phyloP scores from a whole-genome alignment of 30 jellyfish, hydroid and myxozoan genomes.

The Haliclystus octoradiatus region DNA sequence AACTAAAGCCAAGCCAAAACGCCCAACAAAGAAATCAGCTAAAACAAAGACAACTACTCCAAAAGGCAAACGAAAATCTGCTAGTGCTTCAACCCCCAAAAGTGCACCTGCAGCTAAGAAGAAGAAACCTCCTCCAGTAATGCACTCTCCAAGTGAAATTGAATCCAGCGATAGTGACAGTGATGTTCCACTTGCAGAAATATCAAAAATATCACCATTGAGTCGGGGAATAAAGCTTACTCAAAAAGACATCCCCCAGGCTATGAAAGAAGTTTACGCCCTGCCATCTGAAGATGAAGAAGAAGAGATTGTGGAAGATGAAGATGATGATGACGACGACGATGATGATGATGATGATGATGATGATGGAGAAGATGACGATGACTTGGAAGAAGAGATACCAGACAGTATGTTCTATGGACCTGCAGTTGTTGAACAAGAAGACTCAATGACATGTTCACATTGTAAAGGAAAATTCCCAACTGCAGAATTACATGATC shows the following conservation, averaged over 20 bases:
- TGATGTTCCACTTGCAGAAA: background rate
- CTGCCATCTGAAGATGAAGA: background rate
- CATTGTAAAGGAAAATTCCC: constrained; percentile 74
- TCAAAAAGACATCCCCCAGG: background rate
- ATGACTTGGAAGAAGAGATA: constrained; percentile 93
- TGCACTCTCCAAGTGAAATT: no score
- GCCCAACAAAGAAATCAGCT: background rate
- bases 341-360: constrained; percentile 34
- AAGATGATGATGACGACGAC: background rate
- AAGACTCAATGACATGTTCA: constrained; percentile 12
- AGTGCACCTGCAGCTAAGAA: background rate
- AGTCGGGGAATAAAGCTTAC: background rate
- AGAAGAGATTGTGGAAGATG: background rate
- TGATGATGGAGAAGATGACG: constrained; percentile 83
- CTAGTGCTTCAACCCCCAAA: background rate
- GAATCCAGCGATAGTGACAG: background rate
- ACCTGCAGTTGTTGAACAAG: constrained; percentile 47
- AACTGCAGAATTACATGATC: constrained; percentile 85
- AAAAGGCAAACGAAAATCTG: background rate
- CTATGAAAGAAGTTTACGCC: background rate
- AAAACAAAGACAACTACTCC: background rate
- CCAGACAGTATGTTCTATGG: constrained; percentile 95
- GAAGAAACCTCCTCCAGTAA: background rate
- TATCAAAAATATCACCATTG: background rate
- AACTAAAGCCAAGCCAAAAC: background rate